Evolutionary conservation across 1,140 invertebrate species (phyloP).

Genomic region (Lordiphosa clarofinis): DNA sequence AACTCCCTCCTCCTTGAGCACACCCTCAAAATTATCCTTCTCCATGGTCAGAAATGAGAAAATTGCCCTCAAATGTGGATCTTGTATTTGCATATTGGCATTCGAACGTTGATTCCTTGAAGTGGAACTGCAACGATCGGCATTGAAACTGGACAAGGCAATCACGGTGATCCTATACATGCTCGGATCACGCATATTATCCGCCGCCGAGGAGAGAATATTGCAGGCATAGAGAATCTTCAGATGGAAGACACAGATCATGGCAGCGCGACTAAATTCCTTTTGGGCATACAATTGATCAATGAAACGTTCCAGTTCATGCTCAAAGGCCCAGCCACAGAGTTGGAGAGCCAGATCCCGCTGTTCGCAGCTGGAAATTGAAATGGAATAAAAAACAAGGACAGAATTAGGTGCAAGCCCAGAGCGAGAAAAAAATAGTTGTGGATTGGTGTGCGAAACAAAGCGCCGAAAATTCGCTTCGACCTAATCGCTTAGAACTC

Average conservation of each 20-base stretch:
- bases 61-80: slow-evolving; percentile 94
- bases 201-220: slow-evolving; percentile 87
- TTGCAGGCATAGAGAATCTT: slow-evolving; percentile 91
- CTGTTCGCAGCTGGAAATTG: slow-evolving; percentile 84
- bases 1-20: slow-evolving; percentile 90
- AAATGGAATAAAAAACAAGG: too few species aligned
- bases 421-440: too few species aligned
- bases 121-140: slow-evolving; percentile 87
- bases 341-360: slow-evolving; percentile 89
- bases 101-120: slow-evolving; percentile 90
- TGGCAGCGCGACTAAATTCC: slow-evolving; percentile 90
- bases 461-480: too few species aligned
- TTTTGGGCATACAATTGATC: slow-evolving; percentile 64
- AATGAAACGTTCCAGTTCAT: slow-evolving; percentile 69
- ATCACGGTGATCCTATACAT: slow-evolving; percentile 89
- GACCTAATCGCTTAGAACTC: too few species aligned
- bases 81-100: slow-evolving; percentile 86
- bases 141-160: slow-evolving; percentile 93
- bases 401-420: too few species aligned
- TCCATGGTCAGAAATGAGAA: slow-evolving; percentile 94
- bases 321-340: slow-evolving; percentile 92
- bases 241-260: slow-evolving; percentile 94
- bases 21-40: slow-evolving; percentile 88
- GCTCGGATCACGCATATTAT: slow-evolving; percentile 70
- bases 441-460: too few species aligned